These are phyloP conservation scores for Chaunax sp. DNA, from an alignment of 2,797 vertebrate genomes.

Conservation along the genomic window DNA sequence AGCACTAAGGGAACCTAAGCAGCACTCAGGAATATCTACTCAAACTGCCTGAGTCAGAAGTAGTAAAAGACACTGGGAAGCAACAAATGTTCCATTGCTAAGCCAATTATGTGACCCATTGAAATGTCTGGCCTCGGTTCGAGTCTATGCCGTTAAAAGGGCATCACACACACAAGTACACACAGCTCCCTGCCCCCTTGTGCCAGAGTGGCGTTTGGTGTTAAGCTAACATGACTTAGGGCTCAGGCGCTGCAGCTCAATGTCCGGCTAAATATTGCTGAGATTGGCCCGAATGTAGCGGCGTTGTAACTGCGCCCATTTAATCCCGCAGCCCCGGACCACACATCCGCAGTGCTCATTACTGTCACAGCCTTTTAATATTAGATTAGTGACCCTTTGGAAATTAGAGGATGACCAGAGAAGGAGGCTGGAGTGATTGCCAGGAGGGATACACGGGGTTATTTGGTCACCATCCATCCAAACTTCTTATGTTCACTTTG, in stretches of 20 bases:
- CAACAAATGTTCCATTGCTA: conserved; percentile 55
- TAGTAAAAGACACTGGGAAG: conserved; percentile 41
- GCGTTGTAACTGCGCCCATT: conserved; percentile 78
- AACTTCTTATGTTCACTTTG: conserved; percentile 72
- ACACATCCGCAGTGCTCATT: conserved; percentile 73
- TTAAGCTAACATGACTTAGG: conserved; percentile 77
- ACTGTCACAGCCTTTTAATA: conserved; percentile 78
- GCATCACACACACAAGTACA: conserved; percentile 6
- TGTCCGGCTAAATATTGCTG: conserved; percentile 82
- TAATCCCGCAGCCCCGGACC: conserved; percentile 62
- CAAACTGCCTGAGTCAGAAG: conserved; percentile 40
- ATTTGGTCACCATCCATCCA: conserved; percentile 60
- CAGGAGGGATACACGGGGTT: conserved; percentile 60
- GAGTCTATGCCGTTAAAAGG: conserved; percentile 43
- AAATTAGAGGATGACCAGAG: conserved; percentile 55
- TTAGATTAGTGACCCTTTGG: conserved; percentile 63
- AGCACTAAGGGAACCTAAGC: conserved; percentile 9
- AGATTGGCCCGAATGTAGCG: conserved; percentile 82
- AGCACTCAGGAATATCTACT: conserved; percentile 16
- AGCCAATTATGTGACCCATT: conserved; percentile 56
- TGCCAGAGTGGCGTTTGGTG: conserved; percentile 64
- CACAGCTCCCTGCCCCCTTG: conserved; percentile 25
- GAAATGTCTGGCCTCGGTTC: conserved; percentile 55
- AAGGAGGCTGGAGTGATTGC: conserved; percentile 53
- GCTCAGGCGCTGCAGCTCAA: conserved; percentile 77